A percentile compares a stretch with the other conserved stretches of the same genome.
Conservation (phyloP, 1,140 invertebrate species). For the Lucilia sericata region DNA sequence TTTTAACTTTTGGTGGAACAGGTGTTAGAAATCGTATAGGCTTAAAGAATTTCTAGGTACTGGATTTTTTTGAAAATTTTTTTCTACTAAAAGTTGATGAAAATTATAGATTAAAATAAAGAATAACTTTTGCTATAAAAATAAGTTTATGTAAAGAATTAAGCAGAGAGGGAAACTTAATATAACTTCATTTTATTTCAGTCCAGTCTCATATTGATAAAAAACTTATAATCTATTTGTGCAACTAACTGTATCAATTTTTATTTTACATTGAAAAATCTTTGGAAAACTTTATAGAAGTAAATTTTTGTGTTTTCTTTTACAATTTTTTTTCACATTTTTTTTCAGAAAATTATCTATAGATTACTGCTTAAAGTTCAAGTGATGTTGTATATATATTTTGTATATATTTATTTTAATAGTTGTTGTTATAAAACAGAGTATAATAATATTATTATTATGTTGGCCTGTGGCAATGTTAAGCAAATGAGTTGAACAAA, state of each 20-base stretch:
- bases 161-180: too few relatives aligned
- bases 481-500: slow-evolving; percentile 44
- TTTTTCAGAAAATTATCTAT: neutral
- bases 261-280: neutral
- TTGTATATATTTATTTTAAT: neutral
- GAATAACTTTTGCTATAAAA: too few relatives aligned
- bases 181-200: too few relatives aligned
- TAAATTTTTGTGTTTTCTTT: neutral
- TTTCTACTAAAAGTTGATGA: too few relatives aligned
- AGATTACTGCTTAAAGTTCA: slow-evolving; percentile 10
- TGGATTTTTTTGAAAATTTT: too few relatives aligned
- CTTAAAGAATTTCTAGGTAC: neutral
- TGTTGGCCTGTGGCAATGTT: slow-evolving; percentile 37
- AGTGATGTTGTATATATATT: slow-evolving; percentile 8
- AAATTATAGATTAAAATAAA: too few relatives aligned
- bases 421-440: slow-evolving; percentile 20
- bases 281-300: neutral
- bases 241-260: too few relatives aligned
- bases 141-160: too few relatives aligned
- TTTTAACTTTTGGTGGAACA: too few relatives aligned
- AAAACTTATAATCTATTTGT: too few relatives aligned
- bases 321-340: neutral
- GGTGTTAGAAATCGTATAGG: too few relatives aligned
- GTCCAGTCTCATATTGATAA: too few relatives aligned
- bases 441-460: neutral